Evolutionary conservation across 2,113 vertebrate species (phyloP), one percentile per base, ranked within the genome.

Genomic region (human): DNA sequence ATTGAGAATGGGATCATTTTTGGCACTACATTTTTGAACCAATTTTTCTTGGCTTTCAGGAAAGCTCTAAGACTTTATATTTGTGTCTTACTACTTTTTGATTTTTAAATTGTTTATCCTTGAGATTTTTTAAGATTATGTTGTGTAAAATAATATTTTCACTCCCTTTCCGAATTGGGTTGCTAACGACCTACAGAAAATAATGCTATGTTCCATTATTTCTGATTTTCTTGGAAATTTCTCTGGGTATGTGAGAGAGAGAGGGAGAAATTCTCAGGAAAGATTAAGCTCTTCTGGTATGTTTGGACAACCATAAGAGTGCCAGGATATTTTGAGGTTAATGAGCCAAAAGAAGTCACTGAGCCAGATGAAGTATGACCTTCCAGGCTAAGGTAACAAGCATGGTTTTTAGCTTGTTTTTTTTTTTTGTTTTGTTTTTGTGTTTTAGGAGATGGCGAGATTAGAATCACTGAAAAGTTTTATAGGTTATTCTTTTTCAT

Each of bases 141-240:
- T n/a, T 89, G 9, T 73, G 1, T 93, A 70, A 95, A 92, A 30
- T 68, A 82, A 9, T 68, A 52, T 87, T 90, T 84, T 5, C 8
- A 61, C 86, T 93, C 32, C 23, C 43, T 80, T 95, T 96, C 25
- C 10, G 61, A 86, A 12, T 90, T 80, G 17, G 61, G 22, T 93
- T 94, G 55, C n/a, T 72, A 88, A 91, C 38, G 13, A 81, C 25
- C 10, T 76, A 64, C 13, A 61, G 66, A 95, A 84, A 88, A 91
- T 78, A 73, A 59, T 61, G 7, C 14, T 66, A 1, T 89, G 7
- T 91, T 95, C 8, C 11, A 43, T 70, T 64, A 96, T 91, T 89
- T 59, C 59, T 92, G 50, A n/a, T 93, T 95, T 92, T 75, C 55
- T 79, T 81, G 20, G 70, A 68, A 40, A 84, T 92, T n/a, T 79